Evolutionary conservation across 2,888 invertebrate species (phyloP), one percentile per base, ranked within the genome.

Genomic region (Arge pagana): DNA sequence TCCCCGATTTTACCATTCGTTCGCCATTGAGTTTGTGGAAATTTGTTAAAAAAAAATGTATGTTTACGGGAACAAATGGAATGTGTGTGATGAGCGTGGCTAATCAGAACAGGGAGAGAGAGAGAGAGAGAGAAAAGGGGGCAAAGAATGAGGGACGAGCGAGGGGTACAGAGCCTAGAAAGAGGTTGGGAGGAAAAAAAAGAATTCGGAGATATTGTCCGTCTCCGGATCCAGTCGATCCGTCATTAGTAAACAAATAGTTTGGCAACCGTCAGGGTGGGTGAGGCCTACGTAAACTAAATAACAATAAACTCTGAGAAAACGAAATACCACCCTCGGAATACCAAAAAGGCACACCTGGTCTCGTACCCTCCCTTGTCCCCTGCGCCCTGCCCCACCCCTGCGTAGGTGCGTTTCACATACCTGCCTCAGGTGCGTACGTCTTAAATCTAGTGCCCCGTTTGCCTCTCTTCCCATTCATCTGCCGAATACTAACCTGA

Each of bases 231-330:
- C 62, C 51, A 69, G 67, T 70, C 69, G 70, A 71, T 70, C 63
- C 67, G 69, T 71, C 71, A 70, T 70, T 71, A 70, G 69, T 70
- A 70, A 70, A 70, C 67, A 70, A 71, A 71, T 69, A 70, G 69
- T 70, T 68, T 63, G 65, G 64, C 62, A 61, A 61, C 56, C 58
- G 59, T 53, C 56, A 52, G 19, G 45, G 23, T 6, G 61, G 65
- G 60, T 53, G 63, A 54, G 62, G 64, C 61, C 68, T 66, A 64
- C 64, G 62, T 67, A 69, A 70, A 67, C 68, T 66, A 63, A 65
- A 63, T 64, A 67, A 70, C 70, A 70, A 70, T 69, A 58, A 68
- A 39, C 42, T 55, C 48, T 40, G 49, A 58, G 58, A 57, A 60
- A 62, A 61, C 63, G 61, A 59, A 68, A 66, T 63, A 53, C 64